A percentile compares a stretch with the other conserved stretches of the same genome.
Conservation (phyloP, 2,113 vertebrate species). For the Platysteira castanea region DNA sequence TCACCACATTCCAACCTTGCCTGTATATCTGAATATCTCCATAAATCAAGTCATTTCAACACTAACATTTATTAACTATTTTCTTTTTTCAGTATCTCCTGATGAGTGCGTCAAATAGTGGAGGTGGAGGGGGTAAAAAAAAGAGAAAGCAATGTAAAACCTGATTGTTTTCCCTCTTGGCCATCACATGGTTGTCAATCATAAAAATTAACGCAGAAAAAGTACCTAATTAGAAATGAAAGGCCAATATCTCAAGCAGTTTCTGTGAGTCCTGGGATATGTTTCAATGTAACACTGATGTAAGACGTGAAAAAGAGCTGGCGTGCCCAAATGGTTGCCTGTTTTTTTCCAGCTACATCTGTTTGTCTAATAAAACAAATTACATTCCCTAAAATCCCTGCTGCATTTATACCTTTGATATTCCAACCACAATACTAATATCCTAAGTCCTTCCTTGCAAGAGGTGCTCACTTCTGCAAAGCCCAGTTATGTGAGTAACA, state of each 20-base stretch:
- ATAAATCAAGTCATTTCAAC: slow-evolving; percentile 57
- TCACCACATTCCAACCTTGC: slow-evolving; percentile 45
- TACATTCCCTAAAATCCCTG: background rate
- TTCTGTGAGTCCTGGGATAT: background rate
- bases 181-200: background rate
- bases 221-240: slow-evolving; percentile 24
- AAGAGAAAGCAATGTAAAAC: background rate
- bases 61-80: slow-evolving; percentile 21
- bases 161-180: background rate
- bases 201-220: background rate
- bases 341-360: background rate
- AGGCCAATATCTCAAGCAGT: background rate
- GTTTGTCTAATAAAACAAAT: background rate
- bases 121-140: fast-evolving
- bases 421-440: background rate
- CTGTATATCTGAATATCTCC: background rate
- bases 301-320: background rate
- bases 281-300: background rate
- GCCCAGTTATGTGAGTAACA: background rate
- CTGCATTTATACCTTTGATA: background rate
- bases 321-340: background rate
- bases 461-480: background rate
- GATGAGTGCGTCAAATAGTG: background rate
- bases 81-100: slow-evolving; percentile 11
- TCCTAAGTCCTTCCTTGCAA: background rate